phyloP scores from a whole-genome alignment of 2,888 invertebrate species.

The Eilema griseolum region DNA sequence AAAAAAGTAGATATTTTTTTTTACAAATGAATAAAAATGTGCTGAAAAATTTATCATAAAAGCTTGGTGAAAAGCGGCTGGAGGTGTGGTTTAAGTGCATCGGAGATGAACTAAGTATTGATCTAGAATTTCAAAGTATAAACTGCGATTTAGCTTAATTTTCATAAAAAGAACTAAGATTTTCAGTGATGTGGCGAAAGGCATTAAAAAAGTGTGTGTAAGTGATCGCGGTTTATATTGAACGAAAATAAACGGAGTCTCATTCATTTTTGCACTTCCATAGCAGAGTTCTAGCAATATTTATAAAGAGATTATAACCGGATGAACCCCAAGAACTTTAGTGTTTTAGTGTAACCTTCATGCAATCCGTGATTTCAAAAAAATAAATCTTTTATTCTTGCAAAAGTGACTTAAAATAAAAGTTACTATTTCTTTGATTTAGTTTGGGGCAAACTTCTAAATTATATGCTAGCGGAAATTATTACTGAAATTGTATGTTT shows the following conservation, averaged over 20 bases:
- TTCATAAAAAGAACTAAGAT: not conserved
- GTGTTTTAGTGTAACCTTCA: conserved; percentile 5
- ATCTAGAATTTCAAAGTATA: not conserved
- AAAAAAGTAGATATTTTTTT: too few relatives aligned
- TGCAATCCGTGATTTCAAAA: conserved; percentile 10
- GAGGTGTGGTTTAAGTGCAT: not conserved
- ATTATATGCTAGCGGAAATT: not conserved
- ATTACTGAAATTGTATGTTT: not conserved
- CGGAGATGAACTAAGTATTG: not conserved
- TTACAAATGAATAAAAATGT: not conserved
- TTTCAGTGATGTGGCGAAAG: not conserved
- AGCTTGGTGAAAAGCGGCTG: not conserved
- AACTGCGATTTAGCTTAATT: not conserved
- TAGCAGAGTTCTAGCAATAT: not conserved
- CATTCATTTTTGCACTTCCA: not conserved
- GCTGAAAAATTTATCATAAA: not conserved
- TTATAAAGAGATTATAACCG: not conserved
- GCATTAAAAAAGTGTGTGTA: not conserved
- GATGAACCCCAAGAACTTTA: not conserved
- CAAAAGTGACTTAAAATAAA: conserved; percentile 9
- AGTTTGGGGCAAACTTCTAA: conserved; percentile 51
- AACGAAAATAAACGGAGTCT: not conserved
- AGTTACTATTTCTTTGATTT: conserved; percentile 24
- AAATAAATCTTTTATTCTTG: not conserved
- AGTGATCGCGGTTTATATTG: not conserved